Evolutionary conservation across 2,797 vertebrate species (phyloP), one percentile per base, ranked within the genome.

Genomic region (Cryptoprocta ferox): DNA sequence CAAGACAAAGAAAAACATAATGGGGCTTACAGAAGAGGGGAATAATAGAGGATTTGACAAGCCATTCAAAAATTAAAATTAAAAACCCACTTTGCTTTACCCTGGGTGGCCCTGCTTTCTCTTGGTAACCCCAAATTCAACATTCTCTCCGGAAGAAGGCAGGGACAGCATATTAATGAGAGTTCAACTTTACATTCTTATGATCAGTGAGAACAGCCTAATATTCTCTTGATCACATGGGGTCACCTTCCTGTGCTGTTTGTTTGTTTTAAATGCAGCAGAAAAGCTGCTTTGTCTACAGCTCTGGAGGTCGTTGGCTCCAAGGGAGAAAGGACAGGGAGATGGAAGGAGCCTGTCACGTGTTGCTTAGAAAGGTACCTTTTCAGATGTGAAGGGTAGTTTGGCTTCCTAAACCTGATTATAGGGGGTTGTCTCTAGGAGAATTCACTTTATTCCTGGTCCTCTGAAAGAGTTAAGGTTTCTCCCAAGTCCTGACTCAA

Each of bases 251-350:
- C 30, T 71, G 56, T 21, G 37, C 16, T 61, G 80, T 59, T 89
- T 95, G 91, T 96, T 96, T 98, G 71, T 93, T 96, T 97, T 68
- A 94, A 95, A 94, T 85, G 50, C 93, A 71, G 56, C 91, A 95
- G 94, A 94, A 78, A 93, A 39, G 37, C 95, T 85, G 76, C 89
- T 87, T 88, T 90, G 91, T 91, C 66, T 16, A 68, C 76, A 88
- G 59, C 71, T 97, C 53, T 48, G n/a, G 83, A 93, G 91, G 96
- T 94, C 65, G 53, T 53, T 1, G 19, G 53, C 39, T 89, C 59
- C 45, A 61, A n/a, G 35, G 53, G 48, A 86, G 61, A 61, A 65
- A 90, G 32, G 83, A 86, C 1, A 4, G 78, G 48, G 15, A 73
- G 28, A 35, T 24, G 56, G 61, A 82, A 95, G 75, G 86, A 42